Evolutionary conservation across 2,797 vertebrate species (phyloP).

Genomic region (Prunella strophiata): DNA sequence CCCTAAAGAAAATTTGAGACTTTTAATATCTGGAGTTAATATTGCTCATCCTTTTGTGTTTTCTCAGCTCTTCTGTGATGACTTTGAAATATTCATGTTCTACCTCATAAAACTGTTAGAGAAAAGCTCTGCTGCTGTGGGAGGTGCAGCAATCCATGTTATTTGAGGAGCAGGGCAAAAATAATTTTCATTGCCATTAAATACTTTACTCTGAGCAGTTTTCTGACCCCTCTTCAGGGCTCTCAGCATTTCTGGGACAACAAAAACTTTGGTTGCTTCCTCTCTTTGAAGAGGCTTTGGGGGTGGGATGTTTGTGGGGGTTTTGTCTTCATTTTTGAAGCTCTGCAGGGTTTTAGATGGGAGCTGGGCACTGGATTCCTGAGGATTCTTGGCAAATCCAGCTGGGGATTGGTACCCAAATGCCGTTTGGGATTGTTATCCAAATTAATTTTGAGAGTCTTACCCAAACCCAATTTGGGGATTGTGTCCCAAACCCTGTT

Average conservation of each 20-base stretch:
- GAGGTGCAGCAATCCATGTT: not conserved
- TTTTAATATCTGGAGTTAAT: not conserved
- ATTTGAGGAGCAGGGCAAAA: not conserved
- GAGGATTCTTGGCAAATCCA: not conserved
- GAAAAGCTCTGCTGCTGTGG: not conserved
- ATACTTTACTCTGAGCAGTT: not conserved
- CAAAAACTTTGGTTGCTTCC: not conserved
- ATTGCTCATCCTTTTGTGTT: not conserved
- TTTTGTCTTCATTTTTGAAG: not conserved
- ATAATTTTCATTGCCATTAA: not conserved
- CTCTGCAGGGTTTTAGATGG: not conserved
- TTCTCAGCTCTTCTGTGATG: not conserved
- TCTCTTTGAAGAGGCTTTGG: not conserved
- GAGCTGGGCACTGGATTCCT: not conserved
- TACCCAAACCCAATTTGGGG: too few species aligned
- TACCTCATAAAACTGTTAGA: not conserved
- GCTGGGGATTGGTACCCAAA: not conserved
- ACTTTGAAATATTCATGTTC: not conserved
- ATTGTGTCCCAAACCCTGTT: too few species aligned
- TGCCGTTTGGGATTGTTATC: accelerated
- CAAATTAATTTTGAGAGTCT: not conserved
- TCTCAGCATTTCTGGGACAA: not conserved
- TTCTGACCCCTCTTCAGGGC: not conserved
- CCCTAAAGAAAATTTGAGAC: not conserved
- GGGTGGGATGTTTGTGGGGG: not conserved